Conservation (phyloP, 2,888 invertebrate genomes). For the Lordiphosa andalusiaca region DNA sequence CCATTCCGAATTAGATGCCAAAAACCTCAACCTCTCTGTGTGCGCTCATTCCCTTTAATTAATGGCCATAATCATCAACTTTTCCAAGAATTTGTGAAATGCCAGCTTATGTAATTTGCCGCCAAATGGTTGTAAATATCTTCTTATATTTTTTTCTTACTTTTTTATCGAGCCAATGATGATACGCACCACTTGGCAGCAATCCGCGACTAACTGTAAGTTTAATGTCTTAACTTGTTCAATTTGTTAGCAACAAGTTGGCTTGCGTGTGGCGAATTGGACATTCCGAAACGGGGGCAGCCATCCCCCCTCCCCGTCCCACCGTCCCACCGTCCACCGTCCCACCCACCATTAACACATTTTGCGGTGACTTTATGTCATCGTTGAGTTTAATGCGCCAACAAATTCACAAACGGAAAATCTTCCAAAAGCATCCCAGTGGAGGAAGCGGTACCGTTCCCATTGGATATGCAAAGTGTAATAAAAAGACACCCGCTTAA, state of each 20-base stretch:
- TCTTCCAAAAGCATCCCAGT: slow-evolving; percentile 3
- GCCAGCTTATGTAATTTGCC: no score
- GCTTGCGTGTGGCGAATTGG: slow-evolving; percentile 37
- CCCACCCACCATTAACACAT: not conserved
- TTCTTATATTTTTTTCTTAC: not conserved
- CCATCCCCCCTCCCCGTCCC: no score
- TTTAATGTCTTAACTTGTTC: slow-evolving; percentile 55
- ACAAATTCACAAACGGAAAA: slow-evolving; percentile 46
- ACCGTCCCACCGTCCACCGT: no score
- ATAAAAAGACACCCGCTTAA: no score
- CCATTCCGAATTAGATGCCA: no score
- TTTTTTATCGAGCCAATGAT: slow-evolving; percentile 9
- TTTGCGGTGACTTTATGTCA: slow-evolving; percentile 50
- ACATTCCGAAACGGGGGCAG: slow-evolving; percentile 15
- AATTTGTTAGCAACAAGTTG: slow-evolving; percentile 39
- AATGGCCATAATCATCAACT: no score
- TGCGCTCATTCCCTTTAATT: no score
- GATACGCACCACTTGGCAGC: slow-evolving; percentile 18
- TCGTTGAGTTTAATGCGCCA: slow-evolving; percentile 66
- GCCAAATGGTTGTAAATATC: no score
- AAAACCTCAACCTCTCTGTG: no score
- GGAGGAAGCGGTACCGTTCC: slow-evolving; percentile 28
- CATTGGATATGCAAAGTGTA: not conserved
- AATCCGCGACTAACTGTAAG: slow-evolving; percentile 48
- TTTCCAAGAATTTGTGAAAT: no score